Evolutionary conservation across 1,140 invertebrate species (phyloP).

Genomic region (Zelostemma sp.): DNA sequence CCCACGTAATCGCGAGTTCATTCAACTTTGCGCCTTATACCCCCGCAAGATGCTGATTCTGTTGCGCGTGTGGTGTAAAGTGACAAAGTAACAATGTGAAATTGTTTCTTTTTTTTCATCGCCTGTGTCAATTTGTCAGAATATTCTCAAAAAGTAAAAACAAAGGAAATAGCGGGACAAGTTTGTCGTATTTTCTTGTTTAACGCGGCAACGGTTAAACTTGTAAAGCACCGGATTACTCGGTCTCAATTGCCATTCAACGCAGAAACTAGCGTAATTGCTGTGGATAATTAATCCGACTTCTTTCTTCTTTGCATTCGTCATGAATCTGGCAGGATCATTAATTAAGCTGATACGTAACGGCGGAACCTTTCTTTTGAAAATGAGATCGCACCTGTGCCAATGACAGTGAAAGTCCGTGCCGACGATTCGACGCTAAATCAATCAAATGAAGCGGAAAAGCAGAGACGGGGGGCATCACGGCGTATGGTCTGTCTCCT

Average conservation of each 20-base stretch:
- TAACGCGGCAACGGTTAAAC: background rate
- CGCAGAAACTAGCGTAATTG: background rate
- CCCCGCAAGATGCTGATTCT: too few species aligned
- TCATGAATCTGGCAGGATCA: background rate
- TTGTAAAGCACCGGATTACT: background rate
- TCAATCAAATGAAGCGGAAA: background rate
- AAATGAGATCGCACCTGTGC: slow-evolving; percentile 7
- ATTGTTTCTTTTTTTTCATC: background rate
- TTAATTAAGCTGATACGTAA: background rate
- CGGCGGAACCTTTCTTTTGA: slow-evolving; percentile 7
- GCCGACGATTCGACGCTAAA: background rate
- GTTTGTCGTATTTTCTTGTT: background rate
- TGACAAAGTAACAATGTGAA: background rate
- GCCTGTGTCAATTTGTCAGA: background rate
- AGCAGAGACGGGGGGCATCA: too few species aligned
- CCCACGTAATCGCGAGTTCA: too few species aligned
- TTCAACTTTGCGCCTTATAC: too few species aligned
- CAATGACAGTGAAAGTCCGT: background rate
- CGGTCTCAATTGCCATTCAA: background rate
- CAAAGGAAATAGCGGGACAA: background rate
- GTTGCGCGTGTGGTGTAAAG: too few species aligned
- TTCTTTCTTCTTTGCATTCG: background rate
- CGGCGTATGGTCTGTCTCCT: too few species aligned
- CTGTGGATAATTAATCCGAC: background rate
- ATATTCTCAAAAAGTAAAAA: background rate